Conservation (phyloP, 35 echinoderm and acorn worm species). For the Strongylocentrotus purpuratus region DNA sequence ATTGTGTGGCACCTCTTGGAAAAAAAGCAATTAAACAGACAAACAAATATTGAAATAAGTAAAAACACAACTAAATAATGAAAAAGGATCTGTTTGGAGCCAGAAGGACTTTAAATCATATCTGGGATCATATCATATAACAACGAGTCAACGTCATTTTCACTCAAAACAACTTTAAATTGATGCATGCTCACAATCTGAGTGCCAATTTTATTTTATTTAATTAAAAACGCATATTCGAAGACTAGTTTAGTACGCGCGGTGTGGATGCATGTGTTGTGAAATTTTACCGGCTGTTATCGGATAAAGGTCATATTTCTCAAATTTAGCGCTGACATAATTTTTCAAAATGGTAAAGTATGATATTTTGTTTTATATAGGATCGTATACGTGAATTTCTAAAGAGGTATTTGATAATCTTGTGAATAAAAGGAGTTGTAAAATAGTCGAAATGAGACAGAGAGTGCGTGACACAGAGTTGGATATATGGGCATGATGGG, state of each 20-base stretch:
- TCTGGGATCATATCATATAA: too few relatives aligned
- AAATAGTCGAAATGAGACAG: neutral
- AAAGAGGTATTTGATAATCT: neutral
- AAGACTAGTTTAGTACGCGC: neutral
- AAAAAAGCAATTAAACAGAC: too few relatives aligned
- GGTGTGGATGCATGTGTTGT: neutral
- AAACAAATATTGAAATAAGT: too few relatives aligned
- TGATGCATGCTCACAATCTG: too few relatives aligned
- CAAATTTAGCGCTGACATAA: neutral
- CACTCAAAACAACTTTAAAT: too few relatives aligned
- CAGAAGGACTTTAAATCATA: too few relatives aligned
- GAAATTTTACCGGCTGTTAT: neutral
- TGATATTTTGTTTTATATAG: neutral
- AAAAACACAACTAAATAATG: too few relatives aligned
- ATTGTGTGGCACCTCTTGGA: too few relatives aligned
- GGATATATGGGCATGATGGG: neutral
- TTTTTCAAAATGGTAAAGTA: neutral
- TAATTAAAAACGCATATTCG: neutral
- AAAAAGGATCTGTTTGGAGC: too few relatives aligned
- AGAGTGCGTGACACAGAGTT: neutral
- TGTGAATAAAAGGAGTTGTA: neutral
- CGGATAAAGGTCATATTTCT: neutral
- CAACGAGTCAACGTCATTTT: too few relatives aligned
- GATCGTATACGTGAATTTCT: neutral
- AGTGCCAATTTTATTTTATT: too few relatives aligned